These are phyloP conservation scores for Neotoxoptera formosana DNA, from an alignment of 1,140 invertebrate genomes.

Conservation along the genomic window DNA sequence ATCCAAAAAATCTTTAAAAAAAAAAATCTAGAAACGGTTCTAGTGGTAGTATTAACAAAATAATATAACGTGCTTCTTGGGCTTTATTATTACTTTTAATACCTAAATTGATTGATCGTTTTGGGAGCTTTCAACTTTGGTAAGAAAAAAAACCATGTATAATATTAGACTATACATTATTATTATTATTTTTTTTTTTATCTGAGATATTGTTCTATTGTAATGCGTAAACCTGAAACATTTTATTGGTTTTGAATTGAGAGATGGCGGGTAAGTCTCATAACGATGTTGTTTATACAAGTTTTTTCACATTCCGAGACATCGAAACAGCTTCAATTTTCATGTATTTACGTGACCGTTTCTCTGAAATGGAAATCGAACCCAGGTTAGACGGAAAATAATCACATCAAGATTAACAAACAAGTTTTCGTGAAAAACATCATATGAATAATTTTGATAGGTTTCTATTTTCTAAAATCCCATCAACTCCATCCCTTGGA, in stretches of 20 bases:
- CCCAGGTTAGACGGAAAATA: background rate
- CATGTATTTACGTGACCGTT: background rate
- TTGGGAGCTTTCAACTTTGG: too few relatives aligned
- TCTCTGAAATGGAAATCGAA: background rate
- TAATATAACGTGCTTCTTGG: background rate
- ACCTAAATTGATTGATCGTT: too few relatives aligned
- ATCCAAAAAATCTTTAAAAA: background rate
- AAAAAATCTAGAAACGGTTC: background rate
- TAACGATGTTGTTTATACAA: background rate
- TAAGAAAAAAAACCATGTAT: too few relatives aligned
- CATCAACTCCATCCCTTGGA: too few relatives aligned
- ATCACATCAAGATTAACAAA: background rate
- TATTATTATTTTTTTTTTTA: background rate
- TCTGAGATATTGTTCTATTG: background rate
- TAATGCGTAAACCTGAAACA: background rate
- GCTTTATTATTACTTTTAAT: background rate
- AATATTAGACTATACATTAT: too few relatives aligned
- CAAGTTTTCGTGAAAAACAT: too few relatives aligned
- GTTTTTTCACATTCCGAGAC: background rate
- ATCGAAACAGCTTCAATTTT: background rate
- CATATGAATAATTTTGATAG: background rate
- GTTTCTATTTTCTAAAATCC: too few relatives aligned
- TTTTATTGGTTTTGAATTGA: background rate
- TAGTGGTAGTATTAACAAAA: background rate
- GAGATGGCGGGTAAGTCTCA: background rate